These are phyloP conservation scores for Palythoa caribaeorum DNA, from an alignment of 92 coral and sea anemone species.

Conservation along the genomic window DNA sequence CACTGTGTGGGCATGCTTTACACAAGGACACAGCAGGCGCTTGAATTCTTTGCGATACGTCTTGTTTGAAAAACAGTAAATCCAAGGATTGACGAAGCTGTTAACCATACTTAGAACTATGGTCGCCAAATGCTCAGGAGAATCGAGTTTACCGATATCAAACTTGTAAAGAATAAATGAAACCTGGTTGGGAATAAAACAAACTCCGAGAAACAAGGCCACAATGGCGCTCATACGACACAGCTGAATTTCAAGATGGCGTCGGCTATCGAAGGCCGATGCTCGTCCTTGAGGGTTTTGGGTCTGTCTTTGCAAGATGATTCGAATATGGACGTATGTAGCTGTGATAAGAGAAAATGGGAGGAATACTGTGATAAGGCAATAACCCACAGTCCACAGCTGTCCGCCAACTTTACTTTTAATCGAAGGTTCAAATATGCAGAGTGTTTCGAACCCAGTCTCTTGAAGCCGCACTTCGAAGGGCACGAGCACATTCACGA, in stretches of 20 bases:
- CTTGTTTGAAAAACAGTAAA: constrained; percentile 13
- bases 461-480: background rate
- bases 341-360: constrained; percentile 10
- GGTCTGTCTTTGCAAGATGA: background rate
- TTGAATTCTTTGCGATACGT: background rate
- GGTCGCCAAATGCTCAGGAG: background rate
- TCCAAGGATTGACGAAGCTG: constrained; percentile 11
- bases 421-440: constrained; percentile 2
- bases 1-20: background rate
- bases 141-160: background rate
- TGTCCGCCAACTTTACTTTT: constrained; percentile 10
- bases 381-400: constrained; percentile 4
- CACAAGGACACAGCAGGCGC: constrained; percentile 2
- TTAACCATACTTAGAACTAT: constrained; percentile 18
- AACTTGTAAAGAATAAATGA: constrained; percentile 14
- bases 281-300: background rate
- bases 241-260: constrained; percentile 2
- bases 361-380: constrained; percentile 1
- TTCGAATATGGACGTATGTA: constrained; percentile 21
- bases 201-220: background rate
- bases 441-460: background rate
- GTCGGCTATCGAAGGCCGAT: background rate
- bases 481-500: constrained; percentile 18
- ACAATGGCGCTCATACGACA: constrained; percentile 16
- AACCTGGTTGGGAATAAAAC: constrained; percentile 23